Conservation (phyloP, 1,140 invertebrate species). For the Heliconius himera region DNA sequence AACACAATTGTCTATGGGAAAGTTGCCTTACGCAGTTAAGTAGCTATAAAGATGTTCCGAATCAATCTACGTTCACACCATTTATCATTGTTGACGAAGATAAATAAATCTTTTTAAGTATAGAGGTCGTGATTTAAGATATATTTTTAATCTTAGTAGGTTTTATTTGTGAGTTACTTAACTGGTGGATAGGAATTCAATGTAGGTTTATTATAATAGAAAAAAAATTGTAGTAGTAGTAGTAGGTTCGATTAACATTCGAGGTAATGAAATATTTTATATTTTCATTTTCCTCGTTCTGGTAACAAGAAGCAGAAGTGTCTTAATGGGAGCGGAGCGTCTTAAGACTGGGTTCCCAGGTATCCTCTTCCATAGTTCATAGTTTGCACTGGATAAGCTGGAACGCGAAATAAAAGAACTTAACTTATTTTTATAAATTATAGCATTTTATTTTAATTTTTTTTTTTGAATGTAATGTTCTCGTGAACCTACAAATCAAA, state of each 20-base stretch:
- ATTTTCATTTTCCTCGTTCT: neutral
- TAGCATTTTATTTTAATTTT: too few relatives aligned
- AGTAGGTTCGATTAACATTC: neutral
- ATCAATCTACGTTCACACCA: slow-evolving; percentile 7
- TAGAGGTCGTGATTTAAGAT: neutral
- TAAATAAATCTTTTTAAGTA: slow-evolving; percentile 13
- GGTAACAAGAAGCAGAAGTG: neutral
- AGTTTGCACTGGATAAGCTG: too few relatives aligned
- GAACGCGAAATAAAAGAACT: too few relatives aligned
- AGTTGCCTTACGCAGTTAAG: neutral
- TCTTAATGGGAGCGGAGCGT: neutral
- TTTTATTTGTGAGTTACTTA: neutral
- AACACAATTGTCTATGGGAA: slow-evolving; percentile 1
- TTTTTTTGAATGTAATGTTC: too few relatives aligned
- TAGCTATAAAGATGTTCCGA: slow-evolving; percentile 11
- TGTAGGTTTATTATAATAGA: neutral
- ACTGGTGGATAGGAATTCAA: neutral
- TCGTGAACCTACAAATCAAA: too few relatives aligned
- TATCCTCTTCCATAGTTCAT: too few relatives aligned
- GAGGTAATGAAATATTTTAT: neutral
- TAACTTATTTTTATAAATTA: too few relatives aligned
- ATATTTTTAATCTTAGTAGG: neutral
- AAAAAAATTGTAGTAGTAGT: too few relatives aligned
- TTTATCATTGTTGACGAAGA: slow-evolving; percentile 12
- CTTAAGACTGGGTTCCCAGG: neutral